These are phyloP conservation scores for Synanthedon myopaeformis DNA, from an alignment of 2,888 invertebrate species.

Conservation along the genomic window DNA sequence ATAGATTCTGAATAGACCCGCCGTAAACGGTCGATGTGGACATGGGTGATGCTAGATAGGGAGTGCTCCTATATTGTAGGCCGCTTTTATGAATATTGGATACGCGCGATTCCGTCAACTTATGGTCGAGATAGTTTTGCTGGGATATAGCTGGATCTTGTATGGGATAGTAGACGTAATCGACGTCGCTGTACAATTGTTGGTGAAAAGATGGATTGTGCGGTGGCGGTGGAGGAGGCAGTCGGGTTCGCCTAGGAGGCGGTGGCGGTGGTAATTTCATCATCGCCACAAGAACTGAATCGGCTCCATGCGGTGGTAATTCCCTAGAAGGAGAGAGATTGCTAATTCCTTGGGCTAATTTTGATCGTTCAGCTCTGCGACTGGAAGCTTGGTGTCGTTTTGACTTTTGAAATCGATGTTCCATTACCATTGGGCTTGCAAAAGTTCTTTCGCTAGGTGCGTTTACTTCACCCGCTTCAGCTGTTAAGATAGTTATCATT, in stretches of 20 bases:
- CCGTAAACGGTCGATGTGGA: constrained; percentile 79
- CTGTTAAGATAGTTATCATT: constrained; percentile 81
- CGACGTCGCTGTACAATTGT: constrained; percentile 90
- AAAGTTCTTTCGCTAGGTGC: constrained; percentile 70
- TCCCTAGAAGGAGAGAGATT: constrained; percentile 61
- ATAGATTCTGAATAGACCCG: constrained; percentile 84
- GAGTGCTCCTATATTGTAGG: constrained; percentile 85
- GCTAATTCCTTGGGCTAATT: constrained; percentile 62
- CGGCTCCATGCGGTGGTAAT: constrained; percentile 38
- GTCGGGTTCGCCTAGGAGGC: constrained; percentile 69
- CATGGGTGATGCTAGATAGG: constrained; percentile 78
- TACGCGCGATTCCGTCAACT: constrained; percentile 79
- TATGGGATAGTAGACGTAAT: constrained; percentile 90
- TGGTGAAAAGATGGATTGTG: constrained; percentile 91
- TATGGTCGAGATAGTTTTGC: constrained; percentile 91
- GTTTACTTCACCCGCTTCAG: constrained; percentile 78
- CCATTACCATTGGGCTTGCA: constrained; percentile 61
- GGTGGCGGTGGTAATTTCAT: constrained; percentile 72
- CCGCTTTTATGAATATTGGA: constrained; percentile 76
- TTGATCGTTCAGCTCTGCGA: constrained; percentile 73
- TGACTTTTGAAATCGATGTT: constrained; percentile 61
- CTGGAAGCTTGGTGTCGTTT: constrained; percentile 64
- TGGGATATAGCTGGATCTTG: constrained; percentile 91
- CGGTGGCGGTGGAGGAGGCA: constrained; percentile 79
- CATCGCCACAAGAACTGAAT: constrained; percentile 69